Conservation (phyloP, 2,113 vertebrate genomes). For the Lophochroa leadbeateri region DNA sequence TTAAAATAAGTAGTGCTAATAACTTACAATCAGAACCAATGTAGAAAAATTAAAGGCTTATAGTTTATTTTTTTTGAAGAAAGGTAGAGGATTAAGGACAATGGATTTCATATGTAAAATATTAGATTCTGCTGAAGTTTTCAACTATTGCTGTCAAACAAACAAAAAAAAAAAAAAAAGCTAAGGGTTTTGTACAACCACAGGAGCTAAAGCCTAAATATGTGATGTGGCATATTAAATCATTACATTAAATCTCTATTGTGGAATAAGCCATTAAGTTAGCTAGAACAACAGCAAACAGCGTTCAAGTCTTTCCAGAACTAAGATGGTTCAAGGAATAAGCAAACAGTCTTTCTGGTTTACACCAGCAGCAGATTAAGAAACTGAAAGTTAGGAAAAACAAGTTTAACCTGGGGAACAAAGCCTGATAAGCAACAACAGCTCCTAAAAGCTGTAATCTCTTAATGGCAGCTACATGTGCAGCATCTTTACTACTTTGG, state of each 20-base stretch:
- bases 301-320: background rate
- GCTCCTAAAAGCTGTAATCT: background rate
- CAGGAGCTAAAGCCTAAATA: background rate
- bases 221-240: background rate
- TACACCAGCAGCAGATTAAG: background rate
- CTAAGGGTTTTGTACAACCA: background rate
- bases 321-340: background rate
- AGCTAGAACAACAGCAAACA: background rate
- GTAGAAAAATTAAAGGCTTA: background rate
- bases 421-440: background rate
- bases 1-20: background rate
- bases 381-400: background rate
- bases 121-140: background rate
- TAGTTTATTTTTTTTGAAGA: background rate
- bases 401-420: background rate
- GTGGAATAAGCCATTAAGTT: background rate
- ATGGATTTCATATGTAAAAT: background rate
- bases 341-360: background rate
- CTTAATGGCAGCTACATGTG: background rate
- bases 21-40: background rate
- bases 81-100: background rate
- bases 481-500: background rate
- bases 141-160: background rate
- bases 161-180: background rate
- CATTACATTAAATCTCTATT: background rate